phyloP scores from a whole-genome alignment of 2,888 invertebrate species.

The Lycaena phlaeas region DNA sequence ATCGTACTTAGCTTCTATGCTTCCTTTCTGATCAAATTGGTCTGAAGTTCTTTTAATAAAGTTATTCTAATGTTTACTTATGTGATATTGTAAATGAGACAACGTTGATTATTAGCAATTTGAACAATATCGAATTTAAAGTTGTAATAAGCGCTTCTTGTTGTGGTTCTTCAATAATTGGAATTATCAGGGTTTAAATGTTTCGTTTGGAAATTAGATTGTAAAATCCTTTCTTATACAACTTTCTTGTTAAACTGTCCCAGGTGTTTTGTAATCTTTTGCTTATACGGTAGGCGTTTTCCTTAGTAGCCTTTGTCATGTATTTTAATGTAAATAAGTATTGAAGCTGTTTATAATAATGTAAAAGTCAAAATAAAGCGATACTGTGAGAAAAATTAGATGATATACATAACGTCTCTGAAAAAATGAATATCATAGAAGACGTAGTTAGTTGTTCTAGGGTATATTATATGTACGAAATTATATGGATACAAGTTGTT shows the following conservation, averaged over 20 bases:
- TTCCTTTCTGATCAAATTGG: slow-evolving; percentile 2
- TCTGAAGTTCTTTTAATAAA: slow-evolving; percentile 17
- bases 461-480: slow-evolving; percentile 30
- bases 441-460: slow-evolving; percentile 65
- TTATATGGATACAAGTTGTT: slow-evolving; percentile 36
- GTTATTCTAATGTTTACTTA: slow-evolving; percentile 26
- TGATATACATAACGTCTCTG: slow-evolving; percentile 54
- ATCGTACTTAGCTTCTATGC: slow-evolving; percentile 23
- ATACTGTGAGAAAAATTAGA: slow-evolving; percentile 71
- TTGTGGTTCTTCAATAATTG: slow-evolving; percentile 59
- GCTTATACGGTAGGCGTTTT: slow-evolving; percentile 44
- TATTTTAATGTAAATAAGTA: slow-evolving; percentile 56
- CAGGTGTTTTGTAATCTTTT: slow-evolving; percentile 36
- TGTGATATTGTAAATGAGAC: slow-evolving; percentile 30
- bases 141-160: slow-evolving; percentile 61
- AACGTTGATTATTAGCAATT: slow-evolving; percentile 30
- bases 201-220: slow-evolving; percentile 54
- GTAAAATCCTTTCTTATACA: slow-evolving; percentile 35
- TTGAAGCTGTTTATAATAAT: slow-evolving; percentile 59
- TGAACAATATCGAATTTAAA: slow-evolving; percentile 66
- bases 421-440: slow-evolving; percentile 57
- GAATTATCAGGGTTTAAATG: slow-evolving; percentile 68
- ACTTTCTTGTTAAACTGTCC: slow-evolving; percentile 33
- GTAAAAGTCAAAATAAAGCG: slow-evolving; percentile 71
- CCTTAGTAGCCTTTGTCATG: slow-evolving; percentile 41